A percentile compares a stretch with the other conserved stretches of the same genome.
Conservation (phyloP, 2,113 vertebrate genomes). For the Cyphomyrus discorhynchus region DNA sequence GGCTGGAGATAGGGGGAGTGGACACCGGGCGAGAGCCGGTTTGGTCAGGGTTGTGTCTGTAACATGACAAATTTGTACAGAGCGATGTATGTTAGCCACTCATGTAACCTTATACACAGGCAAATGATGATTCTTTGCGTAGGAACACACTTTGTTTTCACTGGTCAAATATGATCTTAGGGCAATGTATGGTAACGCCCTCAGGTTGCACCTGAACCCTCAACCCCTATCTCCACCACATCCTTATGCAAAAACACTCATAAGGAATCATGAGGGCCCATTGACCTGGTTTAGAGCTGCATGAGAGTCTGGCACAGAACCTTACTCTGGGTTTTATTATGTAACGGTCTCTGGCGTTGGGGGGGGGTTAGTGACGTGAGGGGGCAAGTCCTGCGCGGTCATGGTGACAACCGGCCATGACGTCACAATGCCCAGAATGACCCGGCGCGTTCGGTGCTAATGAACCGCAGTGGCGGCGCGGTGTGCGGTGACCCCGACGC, state of each 20-base stretch:
- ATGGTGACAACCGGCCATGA: not conserved
- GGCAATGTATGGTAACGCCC: not conserved
- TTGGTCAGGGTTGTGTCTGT: not conserved
- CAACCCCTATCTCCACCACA: not conserved
- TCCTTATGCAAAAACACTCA: constrained; percentile 1
- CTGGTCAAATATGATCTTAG: not conserved
- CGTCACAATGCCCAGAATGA: not conserved
- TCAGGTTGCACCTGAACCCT: not conserved
- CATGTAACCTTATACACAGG: not conserved
- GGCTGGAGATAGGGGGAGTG: not conserved
- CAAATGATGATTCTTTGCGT: not conserved
- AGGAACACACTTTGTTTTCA: not conserved
- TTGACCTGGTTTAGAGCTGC: not conserved
- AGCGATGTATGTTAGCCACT: not conserved
- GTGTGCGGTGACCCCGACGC: not conserved
- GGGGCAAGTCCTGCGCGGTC: not conserved
- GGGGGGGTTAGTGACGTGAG: not conserved
- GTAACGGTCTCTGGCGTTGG: not conserved
- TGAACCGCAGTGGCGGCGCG: not conserved
- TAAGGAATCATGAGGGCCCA: not conserved
- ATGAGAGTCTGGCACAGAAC: not conserved
- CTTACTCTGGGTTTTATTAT: not conserved
- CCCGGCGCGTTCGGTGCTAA: not conserved
- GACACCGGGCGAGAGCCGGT: not conserved
- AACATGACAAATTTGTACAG: not conserved